Evolutionary conservation across 2,797 vertebrate genomes (phyloP), one percentile per base, ranked within the genome.

Genomic region (Adrianichthys oophorus): DNA sequence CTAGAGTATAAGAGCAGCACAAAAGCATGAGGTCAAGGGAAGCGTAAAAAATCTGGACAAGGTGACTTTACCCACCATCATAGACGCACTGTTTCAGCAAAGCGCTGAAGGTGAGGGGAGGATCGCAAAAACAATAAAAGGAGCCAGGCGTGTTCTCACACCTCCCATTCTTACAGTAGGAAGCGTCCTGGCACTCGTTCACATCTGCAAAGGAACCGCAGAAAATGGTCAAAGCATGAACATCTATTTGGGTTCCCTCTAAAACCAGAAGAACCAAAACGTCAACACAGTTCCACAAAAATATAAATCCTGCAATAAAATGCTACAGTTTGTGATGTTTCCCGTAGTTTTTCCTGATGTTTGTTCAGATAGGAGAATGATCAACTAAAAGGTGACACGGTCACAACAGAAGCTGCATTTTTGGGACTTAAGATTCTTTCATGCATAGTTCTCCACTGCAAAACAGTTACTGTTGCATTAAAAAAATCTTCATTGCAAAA

Each of bases 151-250:
- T 93, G 90, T 95, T 95, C 86, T 94, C 91, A 87, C 94, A 95
- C 89, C 90, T 92, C 75, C 94, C 95, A 66, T 93, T 94, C 86
- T 90, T 94, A 93, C 95, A 95, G 89, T 94, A 93, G 54, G 91
- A 91, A 55, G 93, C 92, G 80, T 95, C 95, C 88, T 94, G 93
- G 87, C 95, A 96, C 83, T 96, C 94, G 84, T 95, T 94, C 87
- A 95, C 91, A 89, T 95, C 95, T 95, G 88, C 47, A 87, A 90
- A 89, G 88, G 85, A 83, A 91, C 90, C 90, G 91, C 79, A 91
- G 83, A 90, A 78, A 90, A 55, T 82, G 83, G 84, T 91, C 89
- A 88, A 85, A 89, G 83, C 80, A 76, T 71, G 82, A 84, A 85
- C 87, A 88, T 87, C 85, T 84, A 83, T 76, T 79, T 77, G 76